Evolutionary conservation across 2,113 vertebrate species (phyloP), one percentile per base, ranked within the genome.

Genomic region (Equus przewalskii): DNA sequence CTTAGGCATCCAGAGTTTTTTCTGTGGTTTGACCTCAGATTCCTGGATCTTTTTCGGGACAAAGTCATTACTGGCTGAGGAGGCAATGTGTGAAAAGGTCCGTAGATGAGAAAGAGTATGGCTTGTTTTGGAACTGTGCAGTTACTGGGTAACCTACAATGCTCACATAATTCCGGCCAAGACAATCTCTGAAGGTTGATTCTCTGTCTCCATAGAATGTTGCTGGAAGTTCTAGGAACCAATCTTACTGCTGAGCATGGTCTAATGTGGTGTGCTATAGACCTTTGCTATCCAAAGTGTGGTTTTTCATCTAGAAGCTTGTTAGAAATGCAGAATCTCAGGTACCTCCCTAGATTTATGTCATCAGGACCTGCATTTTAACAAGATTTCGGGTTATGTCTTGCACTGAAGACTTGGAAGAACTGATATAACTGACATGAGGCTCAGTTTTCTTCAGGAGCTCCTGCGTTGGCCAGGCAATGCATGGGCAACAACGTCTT

Each of bases 341-440:
- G 64, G 15, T 2, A 6, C 28, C 10, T 84, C 5, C 51, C 18
- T 21, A 24, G 7, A 54, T 5, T 24, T 28, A 44, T 3, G 33
- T 28, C 2, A 21, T 22, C 5, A 73, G 19, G 82, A 26, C 56
- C 41, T 88, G 11, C 22, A 75, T 72, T 26, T 49, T 41, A 67
- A 54, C 41, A 46, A 56, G 54, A 21, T 15, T 60, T 44, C 9
- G 30, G 49, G 10, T 60, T 33, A 44, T 9, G 72, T 36, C 21
- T 75, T 28, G 11, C 12, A 5, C 0, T 26, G 58, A 64, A 46
- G 49, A 12, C 82, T 44, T 7, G 26, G 36, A 81, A 51, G 36
- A 56, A 14, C 5, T 0, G 24, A 11, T 0, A 56, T 60, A 81
- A 49, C 33, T 46, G 62, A 16, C 18, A 19, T 5, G 36, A 5